Conservation (phyloP, 2,113 vertebrate species). For the Perognathus longimembris region DNA sequence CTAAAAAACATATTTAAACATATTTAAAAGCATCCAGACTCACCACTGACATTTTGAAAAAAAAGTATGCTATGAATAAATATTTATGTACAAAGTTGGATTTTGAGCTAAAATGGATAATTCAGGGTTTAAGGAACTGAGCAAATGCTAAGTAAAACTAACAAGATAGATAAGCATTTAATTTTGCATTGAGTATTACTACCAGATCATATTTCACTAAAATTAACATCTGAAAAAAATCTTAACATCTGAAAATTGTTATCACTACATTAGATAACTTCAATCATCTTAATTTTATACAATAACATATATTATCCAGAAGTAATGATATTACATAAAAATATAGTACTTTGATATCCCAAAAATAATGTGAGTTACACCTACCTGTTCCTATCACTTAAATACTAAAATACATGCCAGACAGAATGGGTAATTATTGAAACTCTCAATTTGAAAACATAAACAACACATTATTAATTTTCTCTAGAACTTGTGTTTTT, state of each 20-base stretch:
- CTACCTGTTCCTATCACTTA: background rate
- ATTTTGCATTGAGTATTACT: background rate
- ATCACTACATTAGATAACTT: too few species aligned
- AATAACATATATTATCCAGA: background rate
- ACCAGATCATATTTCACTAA: background rate
- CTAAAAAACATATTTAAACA: too few species aligned
- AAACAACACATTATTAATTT: too few species aligned
- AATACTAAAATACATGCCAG: background rate
- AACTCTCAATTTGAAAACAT: background rate
- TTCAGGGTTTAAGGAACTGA: background rate
- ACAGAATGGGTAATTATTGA: background rate
- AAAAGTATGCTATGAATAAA: background rate
- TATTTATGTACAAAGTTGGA: background rate
- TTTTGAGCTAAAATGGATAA: background rate
- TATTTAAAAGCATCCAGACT: background rate
- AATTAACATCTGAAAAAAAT: too few species aligned
- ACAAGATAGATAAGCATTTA: background rate
- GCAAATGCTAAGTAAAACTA: background rate
- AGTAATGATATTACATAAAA: conserved; percentile 13
- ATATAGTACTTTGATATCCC: background rate
- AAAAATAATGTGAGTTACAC: background rate
- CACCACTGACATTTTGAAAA: conserved; percentile 28
- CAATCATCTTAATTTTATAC: too few species aligned
- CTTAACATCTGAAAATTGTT: background rate
- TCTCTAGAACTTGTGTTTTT: too few species aligned